A percentile compares a stretch with the other conserved stretches of the same genome.
phyloP scores from a whole-genome alignment of 2,888 invertebrate species.

The Lasioglossum pauxillum region DNA sequence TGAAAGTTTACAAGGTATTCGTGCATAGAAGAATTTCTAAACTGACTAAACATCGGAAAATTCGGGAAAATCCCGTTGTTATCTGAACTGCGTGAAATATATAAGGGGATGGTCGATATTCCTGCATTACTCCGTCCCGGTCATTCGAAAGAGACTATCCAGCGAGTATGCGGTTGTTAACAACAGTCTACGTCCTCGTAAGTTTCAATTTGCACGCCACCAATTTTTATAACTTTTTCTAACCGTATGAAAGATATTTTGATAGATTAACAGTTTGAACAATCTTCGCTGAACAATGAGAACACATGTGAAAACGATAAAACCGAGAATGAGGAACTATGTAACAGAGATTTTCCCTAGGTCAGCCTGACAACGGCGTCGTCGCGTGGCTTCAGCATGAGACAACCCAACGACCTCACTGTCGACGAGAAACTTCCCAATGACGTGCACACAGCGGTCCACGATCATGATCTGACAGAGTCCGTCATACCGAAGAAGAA shows the following conservation, averaged over 20 bases:
- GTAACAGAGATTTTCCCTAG: conserved; percentile 7
- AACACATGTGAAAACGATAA: background rate
- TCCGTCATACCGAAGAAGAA: conserved; percentile 3
- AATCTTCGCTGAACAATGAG: too few relatives aligned
- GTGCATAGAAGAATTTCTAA: background rate
- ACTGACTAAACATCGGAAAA: conserved; percentile 12
- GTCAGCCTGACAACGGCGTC: background rate
- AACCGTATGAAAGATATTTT: background rate
- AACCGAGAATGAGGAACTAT: background rate
- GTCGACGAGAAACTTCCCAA: background rate
- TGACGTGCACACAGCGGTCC: background rate
- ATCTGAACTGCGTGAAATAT: conserved; percentile 2
- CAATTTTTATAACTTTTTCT: background rate
- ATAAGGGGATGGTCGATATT: conserved; percentile 6
- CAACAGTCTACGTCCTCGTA: conserved; percentile 4
- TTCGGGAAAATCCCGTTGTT: conserved; percentile 20
- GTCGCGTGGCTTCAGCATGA: background rate
- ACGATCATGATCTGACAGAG: conserved; percentile 6
- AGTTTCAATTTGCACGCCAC: background rate
- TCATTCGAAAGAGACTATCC: background rate
- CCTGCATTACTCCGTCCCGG: background rate
- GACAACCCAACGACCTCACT: background rate
- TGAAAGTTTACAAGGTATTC: conserved; percentile 37
- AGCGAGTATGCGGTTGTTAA: conserved; percentile 9
- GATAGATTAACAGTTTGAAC: background rate